Evolutionary conservation across 1,140 invertebrate genomes (phyloP), one percentile per base, ranked within the genome.

Genomic region (Gryon sp.): DNA sequence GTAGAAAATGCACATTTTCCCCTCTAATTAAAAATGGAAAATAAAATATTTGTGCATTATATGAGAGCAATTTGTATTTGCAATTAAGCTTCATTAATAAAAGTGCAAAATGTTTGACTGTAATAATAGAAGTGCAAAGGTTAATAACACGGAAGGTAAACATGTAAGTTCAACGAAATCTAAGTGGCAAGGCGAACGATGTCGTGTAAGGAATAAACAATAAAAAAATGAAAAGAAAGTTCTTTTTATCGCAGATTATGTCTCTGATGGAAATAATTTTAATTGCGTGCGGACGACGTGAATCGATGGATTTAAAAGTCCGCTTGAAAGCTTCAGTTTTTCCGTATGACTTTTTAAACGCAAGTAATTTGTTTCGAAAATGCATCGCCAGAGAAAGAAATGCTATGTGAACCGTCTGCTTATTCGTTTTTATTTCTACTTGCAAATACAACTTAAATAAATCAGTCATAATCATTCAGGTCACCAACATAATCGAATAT

Each of bases 401-500:
- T n/a, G n/a, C n/a, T n/a, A n/a, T n/a, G n/a, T n/a, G n/a, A 32
- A 34, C 14, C 9, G 2, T 11, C 32, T 12, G 32, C 32, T 24
- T 7, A 24, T 24, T 24, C 22, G 3, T 24, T 24, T 4, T 24
- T 24, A 24, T n/a, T n/a, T n/a, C n/a, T n/a, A 7, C 22, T 7
- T 24, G 22, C 7, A 7, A 7, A 60, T 70, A 70, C 28, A 36
- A 45, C 26, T 43, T 2, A 22, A 52, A 60, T 70, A 60, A 70
- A 70, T 60, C 55, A 60, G 55, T 26, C n/a, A 53, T 70, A 55
- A 63, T 63, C 59, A 48, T 57, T 50, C 59, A 41, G 59, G 69
- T 73, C 57, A 63, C 57, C 59, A 63, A 48, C 48, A 57, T 60
- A 34, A 63, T 73, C 50, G 57, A 73, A 73, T 73, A 48, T 57